phyloP scores from a whole-genome alignment of 1,140 invertebrate genomes.

The Metopolophium dirhodum region DNA sequence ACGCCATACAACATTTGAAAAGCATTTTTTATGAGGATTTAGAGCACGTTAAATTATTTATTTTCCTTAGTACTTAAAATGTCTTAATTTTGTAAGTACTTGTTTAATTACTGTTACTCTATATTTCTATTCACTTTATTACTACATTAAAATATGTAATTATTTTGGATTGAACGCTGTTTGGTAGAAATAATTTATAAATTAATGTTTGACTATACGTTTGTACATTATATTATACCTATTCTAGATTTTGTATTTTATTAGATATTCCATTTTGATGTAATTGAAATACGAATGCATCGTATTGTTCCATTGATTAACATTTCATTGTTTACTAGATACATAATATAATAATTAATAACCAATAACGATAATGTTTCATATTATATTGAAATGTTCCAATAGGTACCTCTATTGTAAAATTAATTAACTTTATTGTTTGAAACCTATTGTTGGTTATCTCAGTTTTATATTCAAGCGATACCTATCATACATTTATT shows the following conservation, averaged over 20 bases:
- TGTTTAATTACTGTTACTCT: not conserved
- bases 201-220: not conserved
- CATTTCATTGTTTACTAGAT: not conserved
- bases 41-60: not conserved
- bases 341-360: no score
- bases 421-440: constrained; percentile 8
- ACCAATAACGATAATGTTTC: no score
- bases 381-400: no score
- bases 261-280: not conserved
- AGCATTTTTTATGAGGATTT: no score
- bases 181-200: not conserved
- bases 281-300: not conserved
- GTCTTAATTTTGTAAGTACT: not conserved
- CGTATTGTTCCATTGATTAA: not conserved
- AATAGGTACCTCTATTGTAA: not conserved
- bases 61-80: not conserved
- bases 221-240: not conserved
- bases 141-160: not conserved
- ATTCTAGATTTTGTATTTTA: not conserved
- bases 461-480: not conserved
- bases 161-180: not conserved
- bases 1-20: no score
- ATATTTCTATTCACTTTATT: not conserved
- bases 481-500: not conserved
- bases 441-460: not conserved